Percentiles rank a stretch among this genome's conserved stretches.
Evolutionary conservation across 2,113 vertebrate genomes (phyloP).

Genomic region (Acrocephalus kingi): DNA sequence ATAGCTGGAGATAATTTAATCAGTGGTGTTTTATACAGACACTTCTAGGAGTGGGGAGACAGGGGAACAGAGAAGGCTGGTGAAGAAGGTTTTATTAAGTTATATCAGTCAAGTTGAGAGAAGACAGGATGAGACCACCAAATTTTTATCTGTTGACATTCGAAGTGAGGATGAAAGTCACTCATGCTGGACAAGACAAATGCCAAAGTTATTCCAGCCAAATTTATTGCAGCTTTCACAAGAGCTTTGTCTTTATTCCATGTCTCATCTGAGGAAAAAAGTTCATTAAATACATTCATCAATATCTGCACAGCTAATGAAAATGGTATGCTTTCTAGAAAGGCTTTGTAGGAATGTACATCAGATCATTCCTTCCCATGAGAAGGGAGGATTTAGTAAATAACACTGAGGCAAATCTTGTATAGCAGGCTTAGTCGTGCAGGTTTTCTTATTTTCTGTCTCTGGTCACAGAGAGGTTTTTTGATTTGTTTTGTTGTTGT

Average conservation of each 20-base stretch:
- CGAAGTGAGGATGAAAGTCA: not conserved
- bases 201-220: not conserved
- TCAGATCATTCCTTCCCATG: not conserved
- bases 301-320: not conserved
- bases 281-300: not conserved
- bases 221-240: not conserved
- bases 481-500: no score
- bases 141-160: not conserved
- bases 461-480: not conserved
- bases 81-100: conserved; percentile 10
- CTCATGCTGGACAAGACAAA: not conserved
- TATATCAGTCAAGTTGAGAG: not conserved
- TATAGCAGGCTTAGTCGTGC: not conserved
- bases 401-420: not conserved
- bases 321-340: not conserved
- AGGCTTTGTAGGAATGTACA: not conserved
- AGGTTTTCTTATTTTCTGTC: not conserved
- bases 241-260: not conserved
- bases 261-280: not conserved
- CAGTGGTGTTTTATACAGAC: not conserved
- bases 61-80: not conserved
- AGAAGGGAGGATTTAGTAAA: conserved; percentile 29
- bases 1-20: conserved; percentile 20
- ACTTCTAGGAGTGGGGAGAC: not conserved
- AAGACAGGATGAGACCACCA: not conserved